phyloP scores from a whole-genome alignment of 2,797 vertebrate genomes.

The Macrochelys suwanniensis region DNA sequence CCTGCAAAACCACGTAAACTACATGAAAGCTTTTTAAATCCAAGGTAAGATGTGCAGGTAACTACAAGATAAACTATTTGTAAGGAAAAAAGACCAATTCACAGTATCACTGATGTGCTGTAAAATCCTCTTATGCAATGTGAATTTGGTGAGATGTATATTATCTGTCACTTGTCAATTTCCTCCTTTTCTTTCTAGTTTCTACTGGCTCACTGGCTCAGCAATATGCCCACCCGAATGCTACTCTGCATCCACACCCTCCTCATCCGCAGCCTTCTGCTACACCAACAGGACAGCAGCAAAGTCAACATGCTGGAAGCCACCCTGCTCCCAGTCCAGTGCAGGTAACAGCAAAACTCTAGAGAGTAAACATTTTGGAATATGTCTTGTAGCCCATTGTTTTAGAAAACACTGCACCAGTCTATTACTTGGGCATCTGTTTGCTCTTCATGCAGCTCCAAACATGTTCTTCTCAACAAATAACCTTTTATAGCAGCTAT shows the following conservation, averaged over 20 bases:
- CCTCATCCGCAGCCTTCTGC: slow-evolving; percentile 97
- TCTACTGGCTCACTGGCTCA: slow-evolving; percentile 95
- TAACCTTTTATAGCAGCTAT: background rate
- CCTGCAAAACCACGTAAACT: slow-evolving; percentile 62
- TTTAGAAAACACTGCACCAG: background rate
- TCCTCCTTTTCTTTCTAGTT: slow-evolving; percentile 84
- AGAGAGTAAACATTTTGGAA: background rate
- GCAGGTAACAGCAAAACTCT: slow-evolving; percentile 80
- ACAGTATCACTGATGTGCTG: background rate
- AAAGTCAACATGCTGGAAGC: slow-evolving; percentile 92
- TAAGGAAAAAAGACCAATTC: slow-evolving; percentile 57
- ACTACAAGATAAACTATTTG: slow-evolving; percentile 56
- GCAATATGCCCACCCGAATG: slow-evolving; percentile 94
- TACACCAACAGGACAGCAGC: slow-evolving; percentile 95
- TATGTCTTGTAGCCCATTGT: rapidly evolving
- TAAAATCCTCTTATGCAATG: background rate
- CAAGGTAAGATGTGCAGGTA: slow-evolving; percentile 53
- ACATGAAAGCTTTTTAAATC: slow-evolving; percentile 22
- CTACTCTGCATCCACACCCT: slow-evolving; percentile 93
- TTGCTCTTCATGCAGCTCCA: background rate
- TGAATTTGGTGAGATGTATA: background rate
- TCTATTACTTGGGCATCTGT: background rate
- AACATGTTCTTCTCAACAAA: background rate
- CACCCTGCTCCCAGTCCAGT: slow-evolving; percentile 96
- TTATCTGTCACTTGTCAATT: slow-evolving; percentile 17